These are phyloP conservation scores for Tetropium fuscum DNA, from an alignment of 2,888 invertebrate genomes.

Conservation along the genomic window DNA sequence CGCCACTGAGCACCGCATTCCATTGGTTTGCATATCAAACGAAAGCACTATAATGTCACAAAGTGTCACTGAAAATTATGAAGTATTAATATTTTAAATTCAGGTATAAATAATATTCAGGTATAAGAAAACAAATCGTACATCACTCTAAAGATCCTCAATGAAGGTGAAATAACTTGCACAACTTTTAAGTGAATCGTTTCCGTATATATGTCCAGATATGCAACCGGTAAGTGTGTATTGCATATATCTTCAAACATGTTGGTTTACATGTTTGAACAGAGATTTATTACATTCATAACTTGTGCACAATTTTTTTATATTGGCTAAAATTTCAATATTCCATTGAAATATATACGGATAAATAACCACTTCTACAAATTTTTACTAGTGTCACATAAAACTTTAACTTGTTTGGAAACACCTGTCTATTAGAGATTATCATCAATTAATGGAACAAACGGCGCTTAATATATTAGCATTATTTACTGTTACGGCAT, in stretches of 20 bases:
- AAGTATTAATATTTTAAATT: too few relatives aligned
- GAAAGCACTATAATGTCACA: too few relatives aligned
- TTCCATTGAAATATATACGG: constrained; percentile 17
- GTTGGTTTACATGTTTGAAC: constrained; percentile 9
- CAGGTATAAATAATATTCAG: too few relatives aligned
- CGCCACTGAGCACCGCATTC: too few relatives aligned
- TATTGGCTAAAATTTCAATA: constrained; percentile 6
- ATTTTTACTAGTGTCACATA: constrained; percentile 29
- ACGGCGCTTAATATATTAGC: constrained; percentile 33
- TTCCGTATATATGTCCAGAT: too few relatives aligned
- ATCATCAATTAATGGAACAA: constrained; percentile 28
- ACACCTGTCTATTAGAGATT: constrained; percentile 31
- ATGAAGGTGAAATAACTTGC: neutral
- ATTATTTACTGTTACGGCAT: constrained; percentile 28
- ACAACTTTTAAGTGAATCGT: too few relatives aligned
- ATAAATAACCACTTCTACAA: constrained; percentile 24
- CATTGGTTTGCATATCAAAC: too few relatives aligned
- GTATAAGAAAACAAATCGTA: too few relatives aligned
- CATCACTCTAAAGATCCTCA: too few relatives aligned
- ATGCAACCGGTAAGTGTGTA: too few relatives aligned
- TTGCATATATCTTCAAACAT: too few relatives aligned
- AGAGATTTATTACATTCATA: constrained; percentile 13
- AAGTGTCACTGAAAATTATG: too few relatives aligned
- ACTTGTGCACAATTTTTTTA: constrained; percentile 13
- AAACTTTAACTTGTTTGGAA: constrained; percentile 29